phyloP scores from a whole-genome alignment of 2,888 invertebrate genomes.

The Acronicta leporina region DNA sequence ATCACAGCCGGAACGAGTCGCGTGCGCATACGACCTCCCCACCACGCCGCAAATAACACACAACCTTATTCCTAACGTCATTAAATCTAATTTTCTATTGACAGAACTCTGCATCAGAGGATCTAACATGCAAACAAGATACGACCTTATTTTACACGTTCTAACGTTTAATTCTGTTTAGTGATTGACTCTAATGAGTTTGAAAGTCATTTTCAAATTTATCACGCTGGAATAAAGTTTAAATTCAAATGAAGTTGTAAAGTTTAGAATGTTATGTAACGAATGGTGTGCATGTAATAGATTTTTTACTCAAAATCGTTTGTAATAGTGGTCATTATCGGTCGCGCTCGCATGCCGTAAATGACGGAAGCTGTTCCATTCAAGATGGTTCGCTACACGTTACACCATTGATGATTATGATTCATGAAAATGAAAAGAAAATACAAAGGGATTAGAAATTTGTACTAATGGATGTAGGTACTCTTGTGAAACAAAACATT shows the following conservation, averaged over 20 bases:
- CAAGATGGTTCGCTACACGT: constrained; percentile 24
- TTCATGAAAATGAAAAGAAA: constrained; percentile 21
- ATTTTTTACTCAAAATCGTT: constrained; percentile 60
- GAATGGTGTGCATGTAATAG: constrained; percentile 44
- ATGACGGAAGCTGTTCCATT: constrained; percentile 38
- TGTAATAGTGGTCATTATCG: constrained; percentile 63
- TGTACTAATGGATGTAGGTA: neutral
- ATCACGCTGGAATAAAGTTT: constrained; percentile 28
- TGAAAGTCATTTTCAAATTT: constrained; percentile 28
- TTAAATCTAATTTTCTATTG: constrained; percentile 37
- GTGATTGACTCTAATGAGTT: neutral
- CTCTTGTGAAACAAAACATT: neutral
- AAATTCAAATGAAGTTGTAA: constrained; percentile 30
- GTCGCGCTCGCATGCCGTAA: constrained; percentile 47
- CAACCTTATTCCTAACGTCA: constrained; percentile 34
- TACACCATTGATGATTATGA: constrained; percentile 24
- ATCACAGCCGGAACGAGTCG: constrained; percentile 72
- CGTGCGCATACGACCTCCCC: constrained; percentile 64
- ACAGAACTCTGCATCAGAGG: constrained; percentile 2
- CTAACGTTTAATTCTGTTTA: constrained; percentile 23
- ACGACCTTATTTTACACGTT: neutral
- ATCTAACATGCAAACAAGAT: constrained; percentile 9
- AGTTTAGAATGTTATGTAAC: constrained; percentile 53
- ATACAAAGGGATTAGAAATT: constrained; percentile 25
- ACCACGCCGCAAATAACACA: constrained; percentile 15